Evolutionary conservation across 1,140 invertebrate species (phyloP), one percentile per base, ranked within the genome.

Genomic region (Alviniconcha marisindica): DNA sequence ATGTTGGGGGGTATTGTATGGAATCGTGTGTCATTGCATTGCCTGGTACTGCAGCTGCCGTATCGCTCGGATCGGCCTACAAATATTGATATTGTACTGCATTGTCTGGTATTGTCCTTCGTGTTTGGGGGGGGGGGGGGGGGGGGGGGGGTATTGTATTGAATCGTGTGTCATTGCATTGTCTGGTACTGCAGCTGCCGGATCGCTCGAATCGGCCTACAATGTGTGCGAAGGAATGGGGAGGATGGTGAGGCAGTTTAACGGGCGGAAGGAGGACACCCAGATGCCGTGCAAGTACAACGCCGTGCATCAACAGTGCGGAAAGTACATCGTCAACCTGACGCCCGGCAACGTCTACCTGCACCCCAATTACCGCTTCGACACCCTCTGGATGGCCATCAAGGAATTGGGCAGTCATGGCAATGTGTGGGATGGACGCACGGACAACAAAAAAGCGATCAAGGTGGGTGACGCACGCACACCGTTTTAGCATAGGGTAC

Each of bases 281-380:
- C 1, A 5, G 3, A 71, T 71, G 66, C 66, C 66, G 7, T 71
- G 66, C 66, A 71, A 71, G 66, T 71, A 40, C 66, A 5, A 71
- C 66, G 66, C 66, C 36, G 66, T 71, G 36, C 66, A 21, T 12
- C 33, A 38, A 33, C 2, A 5, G 7, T 71, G 66, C 18, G 66
- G 66, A 5, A 24, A 71, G 4, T 71, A 71, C 66, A 5, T 18
- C 31, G 66, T 71, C 36, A 40, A 7, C 66, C 2, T 71, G 66
- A 71, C 66, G 18, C 66, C 66, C 1, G 66, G 66, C 66, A 71
- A 71, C 36, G 21, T 71, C 66, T 71, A 40, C 66, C 33, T 71
- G 33, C 66, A 71, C 66, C 66, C 66, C 12, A 40, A 40, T 1
- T 71, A 71, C 66, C 66, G 38, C 66, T 36, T 71, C 31, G 36